Evolutionary conservation across 64 coral and sea anemone genomes (phyloP).

Genomic region (Montipora capricornis): DNA sequence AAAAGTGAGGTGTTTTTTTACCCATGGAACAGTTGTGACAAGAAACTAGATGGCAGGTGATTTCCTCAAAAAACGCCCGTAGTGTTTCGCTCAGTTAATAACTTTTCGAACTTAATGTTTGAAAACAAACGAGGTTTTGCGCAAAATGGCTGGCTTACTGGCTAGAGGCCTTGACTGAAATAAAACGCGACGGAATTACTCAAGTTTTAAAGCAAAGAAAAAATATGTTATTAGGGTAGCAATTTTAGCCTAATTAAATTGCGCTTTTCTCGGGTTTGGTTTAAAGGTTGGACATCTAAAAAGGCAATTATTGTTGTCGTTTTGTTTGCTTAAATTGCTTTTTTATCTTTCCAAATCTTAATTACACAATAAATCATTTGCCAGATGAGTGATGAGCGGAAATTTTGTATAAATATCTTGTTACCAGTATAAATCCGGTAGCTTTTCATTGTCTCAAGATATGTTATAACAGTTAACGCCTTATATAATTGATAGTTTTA

Average conservation of each 20-base stretch:
- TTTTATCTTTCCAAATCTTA: constrained; percentile 42
- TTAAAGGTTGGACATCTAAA: constrained; percentile 22
- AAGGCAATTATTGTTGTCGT: constrained; percentile 17
- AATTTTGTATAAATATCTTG: neutral
- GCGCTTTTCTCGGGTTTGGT: constrained; percentile 28
- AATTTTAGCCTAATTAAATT: constrained; percentile 43
- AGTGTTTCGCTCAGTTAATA: no score
- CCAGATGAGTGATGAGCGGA: neutral
- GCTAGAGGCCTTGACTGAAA: neutral
- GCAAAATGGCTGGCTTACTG: no score
- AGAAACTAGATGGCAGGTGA: neutral
- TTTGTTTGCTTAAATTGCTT: constrained; percentile 20
- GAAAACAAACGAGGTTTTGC: no score
- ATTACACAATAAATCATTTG: constrained; percentile 4
- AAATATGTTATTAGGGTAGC: neutral
- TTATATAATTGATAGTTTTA: neutral
- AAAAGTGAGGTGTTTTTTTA: neutral
- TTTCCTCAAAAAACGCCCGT: neutral
- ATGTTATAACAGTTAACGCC: neutral
- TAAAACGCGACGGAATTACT: neutral
- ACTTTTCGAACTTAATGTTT: no score
- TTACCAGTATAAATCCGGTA: neutral
- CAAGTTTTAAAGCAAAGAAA: neutral
- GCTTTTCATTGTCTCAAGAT: neutral
- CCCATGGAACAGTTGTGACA: neutral